A percentile compares a stretch with the other conserved stretches of the same genome.
These are phyloP conservation scores for Tachysurus fulvidraco DNA, from an alignment of 2,113 vertebrate genomes.

Conservation along the genomic window DNA sequence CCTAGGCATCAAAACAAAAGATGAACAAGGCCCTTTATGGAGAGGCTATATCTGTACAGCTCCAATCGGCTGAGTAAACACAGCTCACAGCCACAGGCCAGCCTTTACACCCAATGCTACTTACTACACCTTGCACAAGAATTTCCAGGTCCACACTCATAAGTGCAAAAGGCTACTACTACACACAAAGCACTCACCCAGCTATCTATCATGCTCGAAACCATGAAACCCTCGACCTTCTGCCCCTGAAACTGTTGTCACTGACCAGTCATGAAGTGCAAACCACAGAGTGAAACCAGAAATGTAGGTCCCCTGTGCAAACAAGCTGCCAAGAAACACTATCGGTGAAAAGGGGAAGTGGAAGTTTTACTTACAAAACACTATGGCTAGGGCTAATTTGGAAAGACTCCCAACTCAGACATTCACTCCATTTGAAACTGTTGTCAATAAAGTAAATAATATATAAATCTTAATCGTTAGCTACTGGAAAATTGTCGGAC, in stretches of 20 bases:
- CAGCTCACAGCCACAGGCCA: constrained; percentile 5
- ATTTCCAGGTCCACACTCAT: constrained; percentile 9
- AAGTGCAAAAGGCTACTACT: constrained; percentile 1
- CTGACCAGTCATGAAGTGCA: constrained; percentile 38
- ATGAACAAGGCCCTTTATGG: constrained; percentile 60
- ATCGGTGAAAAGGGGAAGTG: constrained; percentile 37
- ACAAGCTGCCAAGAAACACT: constrained; percentile 30
- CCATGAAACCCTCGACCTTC: constrained; percentile 37
- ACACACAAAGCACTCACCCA: constrained; percentile 1
- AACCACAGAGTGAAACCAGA: constrained; percentile 47
- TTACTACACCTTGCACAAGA: constrained; percentile 23
- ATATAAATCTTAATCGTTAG: neutral
- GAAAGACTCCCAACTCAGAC: neutral
- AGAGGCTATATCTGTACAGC: constrained; percentile 40
- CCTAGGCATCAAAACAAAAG: constrained; percentile 64
- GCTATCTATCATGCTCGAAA: constrained; percentile 28
- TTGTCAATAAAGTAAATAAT: neutral
- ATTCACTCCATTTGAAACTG: too few species aligned
- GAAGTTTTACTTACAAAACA: constrained; percentile 30
- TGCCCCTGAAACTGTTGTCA: constrained; percentile 40
- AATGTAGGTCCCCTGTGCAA: constrained; percentile 21
- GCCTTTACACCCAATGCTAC: constrained; percentile 22
- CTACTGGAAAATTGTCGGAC: neutral
- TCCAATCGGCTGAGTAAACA: constrained; percentile 42
- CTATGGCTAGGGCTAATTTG: neutral